These are phyloP conservation scores for Panthera tigris DNA, from an alignment of 2,113 vertebrate genomes.

Conservation along the genomic window DNA sequence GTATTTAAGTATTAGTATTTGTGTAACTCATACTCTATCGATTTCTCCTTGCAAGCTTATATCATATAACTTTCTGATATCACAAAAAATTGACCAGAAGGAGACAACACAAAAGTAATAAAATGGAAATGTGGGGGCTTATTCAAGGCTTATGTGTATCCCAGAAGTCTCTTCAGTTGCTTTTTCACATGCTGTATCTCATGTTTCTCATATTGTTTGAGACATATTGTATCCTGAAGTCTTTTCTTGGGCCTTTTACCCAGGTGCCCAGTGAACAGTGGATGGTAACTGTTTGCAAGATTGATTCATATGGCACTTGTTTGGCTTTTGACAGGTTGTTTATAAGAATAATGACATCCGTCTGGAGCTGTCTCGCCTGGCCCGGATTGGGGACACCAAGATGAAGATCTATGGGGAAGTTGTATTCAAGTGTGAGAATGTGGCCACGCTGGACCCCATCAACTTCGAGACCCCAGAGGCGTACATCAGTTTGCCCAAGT, in stretches of 20 bases:
- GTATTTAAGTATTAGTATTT: background rate
- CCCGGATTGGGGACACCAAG: constrained; percentile 96
- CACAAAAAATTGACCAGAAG: background rate
- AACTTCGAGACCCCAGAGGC: constrained; percentile 97
- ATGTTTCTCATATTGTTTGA: background rate
- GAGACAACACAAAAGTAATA: background rate
- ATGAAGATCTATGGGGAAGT: constrained; percentile 99
- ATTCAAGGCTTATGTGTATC: background rate
- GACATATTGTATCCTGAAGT: background rate
- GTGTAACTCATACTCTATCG: background rate
- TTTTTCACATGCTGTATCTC: background rate
- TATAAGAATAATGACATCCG: constrained; percentile 99
- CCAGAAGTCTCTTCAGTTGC: background rate
- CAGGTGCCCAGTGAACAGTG: constrained; percentile 62
- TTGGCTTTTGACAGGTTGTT: constrained; percentile 91
- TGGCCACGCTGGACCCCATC: constrained; percentile 97
- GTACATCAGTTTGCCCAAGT: constrained; percentile 95
- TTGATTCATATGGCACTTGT: constrained; percentile 81
- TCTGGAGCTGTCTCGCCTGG: constrained; percentile 96
- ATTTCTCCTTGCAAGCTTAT: background rate
- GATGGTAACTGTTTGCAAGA: constrained; percentile 70
- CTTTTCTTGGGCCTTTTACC: constrained; percentile 68
- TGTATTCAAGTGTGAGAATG: constrained; percentile 96
- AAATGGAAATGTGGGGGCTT: background rate
- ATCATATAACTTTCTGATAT: background rate